A percentile compares a stretch with the other conserved stretches of the same genome.
Evolutionary conservation across 37 sponge, comb jelly and placozoan genomes (phyloP).

Genomic region (Theonella swinhoei): DNA sequence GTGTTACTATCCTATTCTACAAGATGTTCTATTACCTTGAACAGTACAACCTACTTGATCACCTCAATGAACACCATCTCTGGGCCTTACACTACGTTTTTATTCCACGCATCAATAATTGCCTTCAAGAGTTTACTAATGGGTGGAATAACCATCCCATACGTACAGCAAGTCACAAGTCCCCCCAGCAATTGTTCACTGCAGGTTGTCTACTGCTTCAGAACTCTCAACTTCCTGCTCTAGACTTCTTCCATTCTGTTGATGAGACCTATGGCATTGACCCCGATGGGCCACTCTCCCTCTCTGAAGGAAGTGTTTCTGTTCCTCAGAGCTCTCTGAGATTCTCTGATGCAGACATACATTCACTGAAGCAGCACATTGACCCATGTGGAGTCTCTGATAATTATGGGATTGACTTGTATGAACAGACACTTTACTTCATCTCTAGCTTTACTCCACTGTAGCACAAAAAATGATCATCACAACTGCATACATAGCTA

Average conservation of each 20-base stretch:
- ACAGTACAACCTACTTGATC: conserved; percentile 47
- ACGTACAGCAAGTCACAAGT: conserved; percentile 16
- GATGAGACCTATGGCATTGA: conserved; percentile 1
- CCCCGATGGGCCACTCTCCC: conserved; percentile 13
- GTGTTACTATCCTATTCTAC: conserved; percentile 33
- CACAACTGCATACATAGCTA: too few species aligned
- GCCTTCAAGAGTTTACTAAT: conserved; percentile 4
- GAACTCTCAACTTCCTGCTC: not conserved
- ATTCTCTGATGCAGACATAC: not conserved
- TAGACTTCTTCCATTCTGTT: conserved; percentile 3
- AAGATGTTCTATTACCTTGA: conserved; percentile 44
- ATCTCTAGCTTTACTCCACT: conserved; percentile 5
- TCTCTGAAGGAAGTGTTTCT: conserved; percentile 3
- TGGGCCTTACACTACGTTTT: conserved; percentile 40
- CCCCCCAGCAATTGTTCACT: conserved; percentile 34
- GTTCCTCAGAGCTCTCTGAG: conserved; percentile 16
- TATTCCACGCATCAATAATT: conserved; percentile 30
- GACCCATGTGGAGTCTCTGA: conserved; percentile 18
- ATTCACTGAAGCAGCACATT: conserved; percentile 9
- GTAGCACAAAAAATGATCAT: too few species aligned
- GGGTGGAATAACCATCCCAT: conserved; percentile 52
- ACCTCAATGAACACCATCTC: conserved; percentile 34
- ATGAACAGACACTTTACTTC: conserved; percentile 34
- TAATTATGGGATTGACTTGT: conserved; percentile 47
- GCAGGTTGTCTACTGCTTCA: not conserved